Conservation (phyloP, 1,140 invertebrate species). For the Wasmannia auropunctata region DNA sequence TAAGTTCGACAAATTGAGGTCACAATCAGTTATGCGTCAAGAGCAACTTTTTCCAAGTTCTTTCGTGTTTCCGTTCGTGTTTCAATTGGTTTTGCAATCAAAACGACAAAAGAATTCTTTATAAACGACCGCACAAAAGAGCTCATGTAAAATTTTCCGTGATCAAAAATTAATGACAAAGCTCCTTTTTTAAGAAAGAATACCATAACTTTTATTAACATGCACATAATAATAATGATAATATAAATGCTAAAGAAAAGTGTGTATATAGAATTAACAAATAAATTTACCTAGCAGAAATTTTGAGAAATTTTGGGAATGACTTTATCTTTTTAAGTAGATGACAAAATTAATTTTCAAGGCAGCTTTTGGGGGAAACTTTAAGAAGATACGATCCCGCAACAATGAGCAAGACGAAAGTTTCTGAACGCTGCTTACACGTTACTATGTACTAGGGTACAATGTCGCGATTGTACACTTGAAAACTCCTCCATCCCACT, state of each 20-base stretch:
- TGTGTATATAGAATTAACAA: neutral
- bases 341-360: constrained; percentile 21
- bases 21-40: constrained; percentile 52
- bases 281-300: too few relatives aligned
- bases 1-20: constrained; percentile 52
- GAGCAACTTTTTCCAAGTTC: constrained; percentile 45
- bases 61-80: constrained; percentile 34
- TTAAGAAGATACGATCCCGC: constrained; percentile 27
- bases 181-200: neutral
- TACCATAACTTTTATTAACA: neutral
- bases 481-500: constrained; percentile 39
- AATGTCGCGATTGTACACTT: constrained; percentile 45
- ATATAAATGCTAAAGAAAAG: neutral
- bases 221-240: neutral
- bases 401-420: constrained; percentile 22
- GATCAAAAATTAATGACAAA: neutral
- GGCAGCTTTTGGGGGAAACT: neutral
- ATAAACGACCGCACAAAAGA: neutral
- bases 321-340: constrained; percentile 28
- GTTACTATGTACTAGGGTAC: neutral
- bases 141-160: constrained; percentile 5
- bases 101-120: constrained; percentile 24
- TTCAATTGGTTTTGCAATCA: constrained; percentile 37
- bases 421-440: constrained; percentile 30
- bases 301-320: neutral